Evolutionary conservation across 92 coral and sea anemone species (phyloP), one percentile per base, ranked within the genome.

Genomic region (Isaurus tuberculatus): DNA sequence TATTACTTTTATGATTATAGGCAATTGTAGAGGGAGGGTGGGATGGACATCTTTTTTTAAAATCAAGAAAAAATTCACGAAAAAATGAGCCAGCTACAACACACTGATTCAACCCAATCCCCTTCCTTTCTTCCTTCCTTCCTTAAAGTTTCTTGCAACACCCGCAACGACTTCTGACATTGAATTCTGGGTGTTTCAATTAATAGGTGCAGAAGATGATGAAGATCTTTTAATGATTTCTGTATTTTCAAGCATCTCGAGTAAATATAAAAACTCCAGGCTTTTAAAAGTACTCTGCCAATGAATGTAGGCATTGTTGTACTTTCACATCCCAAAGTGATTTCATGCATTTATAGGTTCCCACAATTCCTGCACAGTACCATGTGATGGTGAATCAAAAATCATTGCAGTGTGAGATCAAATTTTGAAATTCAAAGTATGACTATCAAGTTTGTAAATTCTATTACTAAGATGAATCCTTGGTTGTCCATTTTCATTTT

Each of bases 81-180:
- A 51, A 46, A 51, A 51, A 51, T 51, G 6, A 51, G 60, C 20
- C 60, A 15, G 60, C 60, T 51, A 51, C 60, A 16, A 51, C 60
- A 51, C 60, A 51, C 60, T 15, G 60, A 51, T 51, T 51, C 60
- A 51, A 51, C 60, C 60, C 60, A 51, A 51, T 51, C 60, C 60
- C 60, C 60, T 51, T 51, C 60, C 60, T 51, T 51, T 2, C 60
- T 15, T 51, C 20, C 60, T 51, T 51, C 60, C 53, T 46, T 46
- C n/a, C 60, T 51, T 51, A 51, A 51, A 51, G 17, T 17, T 51
- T 51, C 60, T 51, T 20, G 60, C 60, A 51, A 51, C 60, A 51
- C 60, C 60, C 20, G 6, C 60, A 51, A 51, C 60, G 7, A 51
- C 60, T 51, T 51, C 60, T 51, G 60, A 51, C 60, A 17, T 51